These are phyloP conservation scores for Aplochiton taeniatus DNA, from an alignment of 2,797 vertebrate species.

Conservation along the genomic window DNA sequence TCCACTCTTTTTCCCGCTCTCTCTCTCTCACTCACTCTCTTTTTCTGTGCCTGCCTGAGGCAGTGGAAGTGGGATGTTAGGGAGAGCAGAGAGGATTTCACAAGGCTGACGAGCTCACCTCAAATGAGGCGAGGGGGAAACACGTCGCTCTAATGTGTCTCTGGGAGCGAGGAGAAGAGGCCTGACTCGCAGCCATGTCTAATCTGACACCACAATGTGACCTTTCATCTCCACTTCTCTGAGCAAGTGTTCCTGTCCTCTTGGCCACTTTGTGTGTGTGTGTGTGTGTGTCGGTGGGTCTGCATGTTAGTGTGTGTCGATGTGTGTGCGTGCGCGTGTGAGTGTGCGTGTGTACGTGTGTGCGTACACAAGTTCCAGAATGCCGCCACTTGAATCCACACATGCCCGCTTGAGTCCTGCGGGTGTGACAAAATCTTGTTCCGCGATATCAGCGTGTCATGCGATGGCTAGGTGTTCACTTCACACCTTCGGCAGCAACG, in stretches of 20 bases:
- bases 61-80: slow-evolving; percentile 63
- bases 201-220: slow-evolving; percentile 64
- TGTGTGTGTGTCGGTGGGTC: slow-evolving; percentile 22
- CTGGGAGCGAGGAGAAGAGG: slow-evolving; percentile 21
- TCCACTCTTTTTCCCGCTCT: slow-evolving; percentile 2
- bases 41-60: slow-evolving; percentile 60
- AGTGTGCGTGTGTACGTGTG: neutral
- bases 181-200: slow-evolving; percentile 56
- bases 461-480: slow-evolving; percentile 59
- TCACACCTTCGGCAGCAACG: slow-evolving; percentile 64
- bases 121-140: slow-evolving; percentile 57
- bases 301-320: slow-evolving; percentile 15
- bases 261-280: slow-evolving; percentile 35
- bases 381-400: slow-evolving; percentile 61
- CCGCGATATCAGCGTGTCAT: slow-evolving; percentile 58
- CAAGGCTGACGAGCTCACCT: slow-evolving; percentile 65
- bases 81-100: slow-evolving; percentile 61
- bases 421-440: slow-evolving; percentile 65
- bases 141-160: slow-evolving; percentile 25
- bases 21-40: slow-evolving; percentile 44
- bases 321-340: slow-evolving; percentile 15
- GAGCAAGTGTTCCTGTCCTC: slow-evolving; percentile 56
- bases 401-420: slow-evolving; percentile 56
- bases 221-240: slow-evolving; percentile 65
- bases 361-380: slow-evolving; percentile 44